Percentiles rank a stretch among this genome's conserved stretches.
Conservation (phyloP, 2,113 vertebrate species). For the Erythrocercus mccallii region DNA sequence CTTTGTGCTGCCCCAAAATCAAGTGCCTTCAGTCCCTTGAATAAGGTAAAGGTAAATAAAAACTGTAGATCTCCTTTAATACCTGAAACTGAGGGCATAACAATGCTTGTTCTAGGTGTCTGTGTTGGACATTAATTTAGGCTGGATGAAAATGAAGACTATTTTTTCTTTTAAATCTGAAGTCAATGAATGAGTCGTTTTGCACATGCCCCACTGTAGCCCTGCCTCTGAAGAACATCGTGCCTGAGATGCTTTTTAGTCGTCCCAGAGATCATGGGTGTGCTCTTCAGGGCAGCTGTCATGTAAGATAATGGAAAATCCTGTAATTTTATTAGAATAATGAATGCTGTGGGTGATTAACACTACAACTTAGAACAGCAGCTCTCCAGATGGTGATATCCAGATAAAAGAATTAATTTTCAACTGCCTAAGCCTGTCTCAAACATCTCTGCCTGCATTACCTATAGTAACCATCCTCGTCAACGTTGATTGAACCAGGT, state of each 20-base stretch:
- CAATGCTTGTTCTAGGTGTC: not conserved
- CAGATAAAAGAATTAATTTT: not conserved
- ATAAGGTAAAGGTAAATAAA: not conserved
- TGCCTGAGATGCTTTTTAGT: not conserved
- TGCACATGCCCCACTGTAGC: not conserved
- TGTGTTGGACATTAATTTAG: not conserved
- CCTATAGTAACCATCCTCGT: not conserved
- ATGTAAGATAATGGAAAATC: not conserved
- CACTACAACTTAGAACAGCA: not conserved
- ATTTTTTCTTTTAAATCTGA: not conserved
- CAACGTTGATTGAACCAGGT: not conserved
- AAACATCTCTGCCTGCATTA: not conserved
- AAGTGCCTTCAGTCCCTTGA: not conserved
- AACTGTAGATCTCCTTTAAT: not conserved
- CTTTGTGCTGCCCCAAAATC: not conserved
- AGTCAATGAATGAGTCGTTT: not conserved
- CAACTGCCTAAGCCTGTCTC: not conserved
- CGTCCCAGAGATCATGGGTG: not conserved
- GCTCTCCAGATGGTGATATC: not conserved
- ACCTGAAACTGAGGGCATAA: not conserved
- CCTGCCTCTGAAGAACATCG: not conserved
- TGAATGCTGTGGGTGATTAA: rapidly evolving
- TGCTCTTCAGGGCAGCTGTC: not conserved
- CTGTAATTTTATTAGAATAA: not conserved
- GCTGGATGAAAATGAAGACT: not conserved